Percentiles rank a stretch among this genome's conserved stretches.
These are phyloP conservation scores for Anguilla japonica DNA, from an alignment of 2,113 vertebrate genomes.

Conservation along the genomic window DNA sequence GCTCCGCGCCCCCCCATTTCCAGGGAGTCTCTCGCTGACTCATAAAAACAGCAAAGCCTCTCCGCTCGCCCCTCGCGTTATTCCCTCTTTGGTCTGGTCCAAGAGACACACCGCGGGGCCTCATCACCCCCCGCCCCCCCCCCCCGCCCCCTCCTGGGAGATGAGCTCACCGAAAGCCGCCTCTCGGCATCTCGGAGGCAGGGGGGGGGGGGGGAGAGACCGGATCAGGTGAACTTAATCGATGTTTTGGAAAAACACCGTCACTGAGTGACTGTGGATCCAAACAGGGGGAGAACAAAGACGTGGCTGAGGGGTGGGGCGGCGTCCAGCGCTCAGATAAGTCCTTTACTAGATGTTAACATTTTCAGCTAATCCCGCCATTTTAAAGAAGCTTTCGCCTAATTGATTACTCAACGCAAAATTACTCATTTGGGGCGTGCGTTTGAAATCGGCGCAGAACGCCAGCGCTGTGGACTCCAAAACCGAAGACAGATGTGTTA, in stretches of 20 bases:
- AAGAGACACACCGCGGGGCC: constrained; percentile 20
- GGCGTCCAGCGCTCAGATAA: neutral
- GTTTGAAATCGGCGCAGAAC: neutral
- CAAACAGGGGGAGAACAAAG: neutral
- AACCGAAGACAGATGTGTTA: constrained; percentile 57
- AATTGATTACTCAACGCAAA: constrained; percentile 23
- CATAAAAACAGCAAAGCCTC: constrained; percentile 67
- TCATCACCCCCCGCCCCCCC: neutral
- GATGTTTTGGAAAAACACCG: constrained; percentile 17
- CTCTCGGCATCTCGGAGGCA: neutral
- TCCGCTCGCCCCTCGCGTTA: constrained; percentile 52
- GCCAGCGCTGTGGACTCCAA: constrained; percentile 20
- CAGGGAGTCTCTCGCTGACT: constrained; percentile 64
- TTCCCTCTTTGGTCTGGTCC: constrained; percentile 31
- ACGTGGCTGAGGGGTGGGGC: neutral
- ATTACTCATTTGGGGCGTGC: neutral
- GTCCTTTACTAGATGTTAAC: constrained; percentile 26
- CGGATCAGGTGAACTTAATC: constrained; percentile 15
- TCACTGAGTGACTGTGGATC: neutral
- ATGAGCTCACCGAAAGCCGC: constrained; percentile 35
- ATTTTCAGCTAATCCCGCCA: constrained; percentile 18
- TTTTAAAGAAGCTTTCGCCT: constrained; percentile 8
- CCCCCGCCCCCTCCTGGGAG: constrained; percentile 20
- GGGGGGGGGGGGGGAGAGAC: neutral
- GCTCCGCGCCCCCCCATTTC: constrained; percentile 63